A percentile compares a stretch with the other conserved stretches of the same genome.
Evolutionary conservation across 2,797 vertebrate species (phyloP).

Genomic region (Melopsittacus undulatus): DNA sequence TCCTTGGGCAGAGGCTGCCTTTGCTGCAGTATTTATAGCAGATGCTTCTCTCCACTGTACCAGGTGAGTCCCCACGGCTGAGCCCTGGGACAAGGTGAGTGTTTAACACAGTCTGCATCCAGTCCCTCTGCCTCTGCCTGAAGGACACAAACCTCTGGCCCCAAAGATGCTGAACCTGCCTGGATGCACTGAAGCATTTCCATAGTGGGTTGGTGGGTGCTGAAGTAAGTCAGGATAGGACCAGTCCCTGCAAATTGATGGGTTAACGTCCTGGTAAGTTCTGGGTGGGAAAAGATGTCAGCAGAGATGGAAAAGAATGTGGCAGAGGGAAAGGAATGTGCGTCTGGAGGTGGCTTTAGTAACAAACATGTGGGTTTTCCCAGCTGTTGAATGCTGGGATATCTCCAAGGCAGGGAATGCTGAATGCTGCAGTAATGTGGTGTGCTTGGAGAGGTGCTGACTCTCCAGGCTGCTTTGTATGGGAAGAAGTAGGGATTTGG

Average conservation of each 20-base stretch:
- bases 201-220: background rate
- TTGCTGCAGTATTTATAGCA: background rate
- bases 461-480: background rate
- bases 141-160: background rate
- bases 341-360: background rate
- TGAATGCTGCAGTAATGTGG: background rate
- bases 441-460: background rate
- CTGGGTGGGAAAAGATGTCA: background rate
- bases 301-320: rapidly evolving
- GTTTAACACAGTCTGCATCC: background rate
- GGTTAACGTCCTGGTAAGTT: too few relatives aligned
- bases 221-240: background rate
- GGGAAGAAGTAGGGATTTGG: background rate
- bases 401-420: background rate
- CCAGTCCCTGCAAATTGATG: background rate
- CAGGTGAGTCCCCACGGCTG: rapidly evolving
- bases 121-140: background rate
- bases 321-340: background rate
- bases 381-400: background rate
- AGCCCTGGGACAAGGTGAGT: background rate
- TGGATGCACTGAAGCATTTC: rapidly evolving
- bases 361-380: background rate
- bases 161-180: background rate
- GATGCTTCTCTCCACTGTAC: background rate
- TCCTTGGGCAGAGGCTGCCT: background rate